These are phyloP conservation scores for Sinocyclocheilus anshuiensis DNA, from an alignment of 2,113 vertebrate species.

Conservation along the genomic window DNA sequence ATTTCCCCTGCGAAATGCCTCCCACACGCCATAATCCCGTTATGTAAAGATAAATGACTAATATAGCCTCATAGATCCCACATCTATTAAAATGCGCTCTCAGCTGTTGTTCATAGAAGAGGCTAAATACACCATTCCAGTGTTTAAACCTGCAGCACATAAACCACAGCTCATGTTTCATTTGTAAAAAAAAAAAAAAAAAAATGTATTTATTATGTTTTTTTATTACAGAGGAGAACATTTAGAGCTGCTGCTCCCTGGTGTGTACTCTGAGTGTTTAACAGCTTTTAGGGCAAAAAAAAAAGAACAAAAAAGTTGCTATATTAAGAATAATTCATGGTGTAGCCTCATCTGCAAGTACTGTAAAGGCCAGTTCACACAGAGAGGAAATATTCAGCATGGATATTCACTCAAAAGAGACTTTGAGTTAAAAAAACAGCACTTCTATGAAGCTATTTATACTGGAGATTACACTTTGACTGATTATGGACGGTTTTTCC, in stretches of 20 bases:
- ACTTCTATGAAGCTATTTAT: neutral
- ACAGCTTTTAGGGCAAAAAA: neutral
- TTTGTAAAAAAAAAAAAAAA: neutral
- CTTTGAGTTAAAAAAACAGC: neutral
- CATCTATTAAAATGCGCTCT: constrained; percentile 37
- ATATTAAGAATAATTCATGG: constrained; percentile 8
- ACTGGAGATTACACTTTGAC: neutral
- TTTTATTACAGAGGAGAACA: neutral
- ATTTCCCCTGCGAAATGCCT: constrained; percentile 38
- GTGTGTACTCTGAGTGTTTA: constrained; percentile 22
- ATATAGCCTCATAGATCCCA: constrained; percentile 36
- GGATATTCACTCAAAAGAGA: neutral
- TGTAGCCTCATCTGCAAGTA: neutral
- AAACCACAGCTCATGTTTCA: constrained; percentile 19
- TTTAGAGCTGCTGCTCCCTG: neutral
- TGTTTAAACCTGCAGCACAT: neutral
- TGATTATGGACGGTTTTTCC: neutral
- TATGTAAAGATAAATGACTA: constrained; percentile 43
- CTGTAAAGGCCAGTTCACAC: constrained; percentile 15
- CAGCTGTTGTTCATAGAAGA: constrained; percentile 36
- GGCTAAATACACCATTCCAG: constrained; percentile 15
- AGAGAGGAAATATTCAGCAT: constrained; percentile 15
- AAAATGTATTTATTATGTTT: neutral
- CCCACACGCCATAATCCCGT: constrained; percentile 35
- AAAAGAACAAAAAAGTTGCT: neutral